phyloP scores from a whole-genome alignment of 2,888 invertebrate genomes.

The Eristalis pertinax region DNA sequence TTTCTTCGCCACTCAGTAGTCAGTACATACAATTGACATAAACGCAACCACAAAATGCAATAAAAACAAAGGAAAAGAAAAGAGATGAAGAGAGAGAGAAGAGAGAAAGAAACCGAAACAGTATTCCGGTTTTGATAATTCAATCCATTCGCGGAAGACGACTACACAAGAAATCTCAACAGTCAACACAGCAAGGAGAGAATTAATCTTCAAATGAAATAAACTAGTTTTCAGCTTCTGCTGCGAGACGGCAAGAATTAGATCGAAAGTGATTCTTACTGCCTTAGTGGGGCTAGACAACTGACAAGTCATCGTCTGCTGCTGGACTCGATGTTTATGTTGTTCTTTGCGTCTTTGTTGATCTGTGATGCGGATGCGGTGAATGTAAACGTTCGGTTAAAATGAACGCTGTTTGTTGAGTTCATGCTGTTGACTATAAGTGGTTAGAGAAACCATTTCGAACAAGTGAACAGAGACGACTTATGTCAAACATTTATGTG shows the following conservation, averaged over 20 bases:
- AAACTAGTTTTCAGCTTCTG: constrained; percentile 14
- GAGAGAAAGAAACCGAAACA: not conserved
- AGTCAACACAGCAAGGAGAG: not conserved
- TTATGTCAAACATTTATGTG: not conserved
- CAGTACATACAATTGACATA: not conserved
- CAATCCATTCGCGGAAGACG: not conserved
- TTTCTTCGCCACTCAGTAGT: not conserved
- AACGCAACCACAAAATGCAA: constrained; percentile 8
- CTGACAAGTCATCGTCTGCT: too few relatives aligned
- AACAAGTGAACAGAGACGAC: not conserved
- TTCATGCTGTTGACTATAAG: not conserved
- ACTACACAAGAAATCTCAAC: not conserved
- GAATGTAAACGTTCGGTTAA: not conserved
- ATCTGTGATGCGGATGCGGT: not conserved
- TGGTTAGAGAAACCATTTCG: not conserved
- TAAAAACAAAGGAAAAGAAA: not conserved
- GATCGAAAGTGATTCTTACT: constrained; percentile 2
- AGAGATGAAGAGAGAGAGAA: not conserved
- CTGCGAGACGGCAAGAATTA: not conserved
- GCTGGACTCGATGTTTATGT: not conserved
- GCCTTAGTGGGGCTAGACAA: not conserved
- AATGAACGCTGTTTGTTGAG: not conserved
- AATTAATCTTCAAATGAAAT: not conserved
- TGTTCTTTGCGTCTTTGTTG: not conserved
- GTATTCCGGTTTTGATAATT: constrained; percentile 20